Base-by-base conservation (phyloP, 2,888 invertebrate genomes). In the Meteorus colon region DNA sequence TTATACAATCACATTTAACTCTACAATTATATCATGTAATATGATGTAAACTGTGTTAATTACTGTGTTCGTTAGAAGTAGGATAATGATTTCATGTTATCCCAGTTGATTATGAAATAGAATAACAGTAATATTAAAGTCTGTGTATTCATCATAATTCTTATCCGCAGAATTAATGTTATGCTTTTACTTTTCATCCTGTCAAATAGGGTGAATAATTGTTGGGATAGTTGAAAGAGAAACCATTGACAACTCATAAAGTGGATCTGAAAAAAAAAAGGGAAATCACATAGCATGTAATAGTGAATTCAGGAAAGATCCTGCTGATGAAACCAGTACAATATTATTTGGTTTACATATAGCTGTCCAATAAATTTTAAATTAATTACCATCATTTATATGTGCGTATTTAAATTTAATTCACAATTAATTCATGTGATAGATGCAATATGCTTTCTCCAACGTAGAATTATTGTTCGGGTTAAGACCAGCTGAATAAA, bases 211-310 rank as follows among this genome's bases (percentile, higher is more conserved):
- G 82, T 92, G 91, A 19, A 92, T 86, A 24, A 92, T 87, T 71
- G 92, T 86, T 6, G 93, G 85, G 19, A 93, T 83, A 29, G 92
- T 86, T 8, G 93, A 86, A 19, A 93, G 83, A 29, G 92, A 91
- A 81, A 92, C 92, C 82, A 91, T 89, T 0, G 93, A 93, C 85
- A 92, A 92, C 88, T 93, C 93, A 72, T 93, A 91, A 45, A 93
- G 85, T 65, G 93, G 85, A 1, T 92, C 91, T 34, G 34, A 34
- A 24, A 93, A 89, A 29, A 91, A 41, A 70, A 24, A 92, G 85
- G 3, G 92, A 89, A 2, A 86, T 89, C 0, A 84, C 76, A 65
- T 92, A 84, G 0, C 92, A 91, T 8, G 91, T 81, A 4, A 90
- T 37, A 0, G 90, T 82, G 1, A 91, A 90, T 19, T 93, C 93